Evolutionary conservation across 2,888 invertebrate species (phyloP).

Genomic region (Gymnoscelis rufifasciata): DNA sequence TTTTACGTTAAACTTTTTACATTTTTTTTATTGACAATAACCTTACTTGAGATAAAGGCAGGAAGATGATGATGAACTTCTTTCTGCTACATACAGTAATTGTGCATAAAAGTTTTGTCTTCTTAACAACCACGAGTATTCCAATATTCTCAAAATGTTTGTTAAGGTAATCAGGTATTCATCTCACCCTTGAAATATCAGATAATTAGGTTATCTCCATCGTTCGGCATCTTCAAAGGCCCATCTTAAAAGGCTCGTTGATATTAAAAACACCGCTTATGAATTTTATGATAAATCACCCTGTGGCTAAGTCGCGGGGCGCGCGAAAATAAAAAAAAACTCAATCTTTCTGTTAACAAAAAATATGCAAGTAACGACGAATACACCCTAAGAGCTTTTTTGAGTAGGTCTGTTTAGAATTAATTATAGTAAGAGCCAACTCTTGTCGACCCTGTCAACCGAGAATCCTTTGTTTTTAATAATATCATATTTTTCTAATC

Average conservation of each 20-base stretch:
- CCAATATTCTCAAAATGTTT: too few species aligned
- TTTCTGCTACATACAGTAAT: too few species aligned
- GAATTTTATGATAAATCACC: conserved; percentile 77
- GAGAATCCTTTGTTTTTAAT: conserved; percentile 23
- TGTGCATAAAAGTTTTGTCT: too few species aligned
- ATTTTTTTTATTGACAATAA: too few species aligned
- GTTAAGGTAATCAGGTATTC: conserved; percentile 61
- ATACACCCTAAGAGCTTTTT: conserved; percentile 73
- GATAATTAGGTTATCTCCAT: conserved; percentile 77
- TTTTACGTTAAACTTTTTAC: too few species aligned
- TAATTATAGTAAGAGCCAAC: conserved; percentile 52
- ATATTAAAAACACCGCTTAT: conserved; percentile 74
- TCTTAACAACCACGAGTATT: too few species aligned
- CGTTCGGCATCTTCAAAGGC: conserved; percentile 76
- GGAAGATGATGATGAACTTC: too few species aligned
- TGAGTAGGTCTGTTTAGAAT: conserved; percentile 68
- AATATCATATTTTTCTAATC: neutral
- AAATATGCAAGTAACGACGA: conserved; percentile 77
- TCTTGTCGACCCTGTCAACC: conserved; percentile 15
- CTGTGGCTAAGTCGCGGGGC: conserved; percentile 60
- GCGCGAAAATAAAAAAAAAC: conserved; percentile 69
- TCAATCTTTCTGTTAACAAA: conserved; percentile 56
- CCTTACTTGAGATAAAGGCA: too few species aligned
- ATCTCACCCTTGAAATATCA: conserved; percentile 63
- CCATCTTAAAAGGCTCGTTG: conserved; percentile 67